phyloP scores from a whole-genome alignment of 2,113 vertebrate species.

The Podilymbus podiceps region DNA sequence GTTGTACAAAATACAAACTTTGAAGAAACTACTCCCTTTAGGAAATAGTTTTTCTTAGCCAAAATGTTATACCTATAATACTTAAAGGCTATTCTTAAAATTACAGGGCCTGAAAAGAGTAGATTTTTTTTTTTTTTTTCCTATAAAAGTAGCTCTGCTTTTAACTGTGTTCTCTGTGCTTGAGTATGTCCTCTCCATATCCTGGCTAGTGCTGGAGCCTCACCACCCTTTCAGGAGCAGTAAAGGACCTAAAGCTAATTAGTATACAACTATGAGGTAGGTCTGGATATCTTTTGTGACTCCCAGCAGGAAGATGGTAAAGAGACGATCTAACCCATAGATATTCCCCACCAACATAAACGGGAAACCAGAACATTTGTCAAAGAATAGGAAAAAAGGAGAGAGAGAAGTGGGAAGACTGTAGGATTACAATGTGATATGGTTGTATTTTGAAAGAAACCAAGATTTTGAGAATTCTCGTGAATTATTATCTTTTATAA shows the following conservation, averaged over 20 bases:
- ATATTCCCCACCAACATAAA: not conserved
- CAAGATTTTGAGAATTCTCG: not conserved
- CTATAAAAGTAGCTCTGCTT: not conserved
- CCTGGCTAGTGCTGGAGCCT: not conserved
- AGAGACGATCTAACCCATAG: not conserved
- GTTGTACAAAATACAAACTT: not conserved
- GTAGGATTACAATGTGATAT: not conserved
- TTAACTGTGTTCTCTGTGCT: not conserved
- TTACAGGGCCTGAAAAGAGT: not conserved
- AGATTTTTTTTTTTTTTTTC: not conserved
- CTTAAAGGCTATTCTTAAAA: not conserved
- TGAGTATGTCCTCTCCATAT: not conserved
- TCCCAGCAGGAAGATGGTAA: not conserved
- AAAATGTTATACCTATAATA: not conserved
- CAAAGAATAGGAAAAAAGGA: not conserved
- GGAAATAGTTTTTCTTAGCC: not conserved
- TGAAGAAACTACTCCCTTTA: not conserved
- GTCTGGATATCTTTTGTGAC: not conserved
- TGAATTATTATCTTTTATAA: not conserved
- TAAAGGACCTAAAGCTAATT: not conserved
- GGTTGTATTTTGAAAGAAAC: not conserved
- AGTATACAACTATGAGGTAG: not conserved
- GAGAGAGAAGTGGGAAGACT: not conserved
- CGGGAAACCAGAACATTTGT: not conserved
- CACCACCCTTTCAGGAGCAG: not conserved